phyloP scores from a whole-genome alignment of 2,113 vertebrate genomes.

The Gopherus evgoodei region DNA sequence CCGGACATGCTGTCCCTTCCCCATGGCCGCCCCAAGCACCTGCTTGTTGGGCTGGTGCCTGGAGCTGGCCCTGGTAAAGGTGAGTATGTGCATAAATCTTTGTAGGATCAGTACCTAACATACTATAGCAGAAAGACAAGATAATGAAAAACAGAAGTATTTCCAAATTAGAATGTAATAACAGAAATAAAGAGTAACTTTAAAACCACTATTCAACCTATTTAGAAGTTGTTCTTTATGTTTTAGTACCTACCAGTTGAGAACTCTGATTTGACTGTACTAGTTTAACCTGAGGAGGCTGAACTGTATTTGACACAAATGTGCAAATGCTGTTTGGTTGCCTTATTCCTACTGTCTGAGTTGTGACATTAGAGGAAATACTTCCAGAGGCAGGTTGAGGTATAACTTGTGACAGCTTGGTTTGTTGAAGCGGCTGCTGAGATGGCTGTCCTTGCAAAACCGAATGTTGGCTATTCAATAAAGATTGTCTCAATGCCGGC shows the following conservation, averaged over 20 bases:
- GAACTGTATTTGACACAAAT: slow-evolving; percentile 73
- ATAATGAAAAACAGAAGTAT: background rate
- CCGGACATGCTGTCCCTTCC: no score
- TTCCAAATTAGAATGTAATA: background rate
- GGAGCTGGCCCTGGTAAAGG: background rate
- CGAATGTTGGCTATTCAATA: slow-evolving; percentile 86
- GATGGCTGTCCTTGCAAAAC: slow-evolving; percentile 74
- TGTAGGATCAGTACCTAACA: background rate
- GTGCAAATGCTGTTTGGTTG: slow-evolving; percentile 85
- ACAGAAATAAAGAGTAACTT: background rate
- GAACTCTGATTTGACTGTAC: slow-evolving; percentile 80
- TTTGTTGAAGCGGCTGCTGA: slow-evolving; percentile 80
- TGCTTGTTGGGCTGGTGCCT: no score
- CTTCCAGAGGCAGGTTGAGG: slow-evolving; percentile 72
- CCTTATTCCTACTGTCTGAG: slow-evolving; percentile 82
- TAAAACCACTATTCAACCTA: background rate
- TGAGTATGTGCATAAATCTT: background rate
- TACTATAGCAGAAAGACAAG: background rate
- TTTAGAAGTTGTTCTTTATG: slow-evolving; percentile 2
- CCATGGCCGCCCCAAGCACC: no score
- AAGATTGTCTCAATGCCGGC: slow-evolving; percentile 87
- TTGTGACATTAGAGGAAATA: slow-evolving; percentile 74
- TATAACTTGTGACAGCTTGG: slow-evolving; percentile 76
- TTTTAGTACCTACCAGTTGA: slow-evolving; percentile 81
- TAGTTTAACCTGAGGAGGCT: slow-evolving; percentile 74